These are phyloP conservation scores for Perodicticus potto DNA, from an alignment of 2,797 vertebrate genomes.

Conservation along the genomic window DNA sequence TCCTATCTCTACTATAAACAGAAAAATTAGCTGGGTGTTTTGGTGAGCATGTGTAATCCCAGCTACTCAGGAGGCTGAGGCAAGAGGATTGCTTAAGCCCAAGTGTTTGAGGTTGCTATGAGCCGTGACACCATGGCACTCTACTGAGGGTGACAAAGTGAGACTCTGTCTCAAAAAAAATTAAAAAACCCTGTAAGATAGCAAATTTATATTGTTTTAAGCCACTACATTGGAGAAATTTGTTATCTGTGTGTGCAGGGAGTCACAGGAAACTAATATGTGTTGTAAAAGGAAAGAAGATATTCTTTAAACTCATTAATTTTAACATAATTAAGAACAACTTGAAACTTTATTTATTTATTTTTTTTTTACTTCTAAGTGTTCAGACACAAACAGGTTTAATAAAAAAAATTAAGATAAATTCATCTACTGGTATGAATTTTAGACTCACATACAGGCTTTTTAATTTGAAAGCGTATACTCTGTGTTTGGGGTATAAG, in stretches of 20 bases:
- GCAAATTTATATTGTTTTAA: background rate
- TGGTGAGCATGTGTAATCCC: too few relatives aligned
- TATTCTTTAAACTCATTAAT: background rate
- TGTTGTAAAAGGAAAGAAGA: background rate
- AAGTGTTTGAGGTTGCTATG: too few relatives aligned
- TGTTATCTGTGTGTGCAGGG: background rate
- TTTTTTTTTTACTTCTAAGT: background rate
- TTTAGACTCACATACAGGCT: background rate
- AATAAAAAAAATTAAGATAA: conserved; percentile 20
- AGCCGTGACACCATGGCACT: too few relatives aligned
- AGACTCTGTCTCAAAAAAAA: too few relatives aligned
- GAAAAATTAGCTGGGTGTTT: too few relatives aligned
- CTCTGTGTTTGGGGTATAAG: background rate
- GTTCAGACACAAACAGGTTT: conserved; percentile 17
- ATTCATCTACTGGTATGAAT: background rate
- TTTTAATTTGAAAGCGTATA: conserved; percentile 20
- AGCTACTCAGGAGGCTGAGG: too few relatives aligned
- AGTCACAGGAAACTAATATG: background rate
- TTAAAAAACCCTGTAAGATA: background rate
- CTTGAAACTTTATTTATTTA: conserved; percentile 31
- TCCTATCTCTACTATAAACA: too few relatives aligned
- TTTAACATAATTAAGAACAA: conserved; percentile 2
- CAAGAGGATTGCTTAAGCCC: too few relatives aligned
- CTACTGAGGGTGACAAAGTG: too few relatives aligned
- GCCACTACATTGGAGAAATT: background rate